phyloP scores from a whole-genome alignment of 2,797 vertebrate species.

The Mus caroli region DNA sequence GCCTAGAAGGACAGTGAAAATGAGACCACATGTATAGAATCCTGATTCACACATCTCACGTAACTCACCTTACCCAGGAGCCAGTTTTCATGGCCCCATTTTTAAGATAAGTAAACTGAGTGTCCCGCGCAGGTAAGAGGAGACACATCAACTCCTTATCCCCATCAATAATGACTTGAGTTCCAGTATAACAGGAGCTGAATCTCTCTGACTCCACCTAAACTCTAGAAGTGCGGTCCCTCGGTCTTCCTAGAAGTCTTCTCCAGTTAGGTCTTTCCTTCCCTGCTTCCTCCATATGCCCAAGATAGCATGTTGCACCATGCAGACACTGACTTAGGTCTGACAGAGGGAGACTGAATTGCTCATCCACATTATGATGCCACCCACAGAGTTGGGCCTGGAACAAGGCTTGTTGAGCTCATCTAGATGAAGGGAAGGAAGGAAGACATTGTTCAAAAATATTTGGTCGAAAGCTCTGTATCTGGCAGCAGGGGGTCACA shows the following conservation, averaged over 20 bases:
- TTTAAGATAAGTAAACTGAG: slow-evolving; percentile 1
- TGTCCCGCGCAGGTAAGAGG: neutral
- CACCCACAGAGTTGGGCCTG: neutral
- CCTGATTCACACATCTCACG: neutral
- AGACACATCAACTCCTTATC: neutral
- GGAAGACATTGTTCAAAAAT: neutral
- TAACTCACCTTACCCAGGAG: neutral
- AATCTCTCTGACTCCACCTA: neutral
- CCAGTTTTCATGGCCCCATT: neutral
- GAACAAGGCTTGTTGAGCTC: neutral
- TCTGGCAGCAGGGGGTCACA: neutral
- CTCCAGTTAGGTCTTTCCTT: accelerated
- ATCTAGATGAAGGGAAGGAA: neutral
- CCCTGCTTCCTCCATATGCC: neutral
- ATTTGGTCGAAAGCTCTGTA: neutral
- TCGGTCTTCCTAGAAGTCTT: neutral
- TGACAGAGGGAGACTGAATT: neutral
- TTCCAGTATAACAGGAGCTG: neutral
- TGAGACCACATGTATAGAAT: neutral
- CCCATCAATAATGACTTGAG: neutral
- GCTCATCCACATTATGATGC: neutral
- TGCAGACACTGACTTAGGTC: neutral
- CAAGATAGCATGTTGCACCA: neutral
- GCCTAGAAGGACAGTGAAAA: neutral
- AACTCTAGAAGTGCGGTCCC: neutral